Evolutionary conservation across 2,797 vertebrate species (phyloP).

Genomic region (Chelon auratus): DNA sequence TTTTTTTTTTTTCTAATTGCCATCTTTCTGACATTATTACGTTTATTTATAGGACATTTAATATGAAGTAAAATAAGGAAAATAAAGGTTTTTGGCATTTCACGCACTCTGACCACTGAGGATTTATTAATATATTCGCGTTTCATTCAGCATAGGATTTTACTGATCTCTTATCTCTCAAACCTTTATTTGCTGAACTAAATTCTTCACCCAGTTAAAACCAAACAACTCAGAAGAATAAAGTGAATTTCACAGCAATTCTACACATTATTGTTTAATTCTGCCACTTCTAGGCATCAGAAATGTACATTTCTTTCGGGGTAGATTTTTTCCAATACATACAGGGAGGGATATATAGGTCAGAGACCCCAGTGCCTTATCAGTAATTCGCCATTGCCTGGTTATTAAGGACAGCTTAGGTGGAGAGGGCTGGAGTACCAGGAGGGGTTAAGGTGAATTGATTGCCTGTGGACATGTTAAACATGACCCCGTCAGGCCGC

Average conservation of each 20-base stretch:
- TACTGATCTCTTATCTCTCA: constrained; percentile 36
- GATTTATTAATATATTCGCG: constrained; percentile 17
- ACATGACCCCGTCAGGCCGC: constrained; percentile 88
- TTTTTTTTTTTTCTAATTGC: neutral
- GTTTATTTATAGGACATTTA: constrained; percentile 3
- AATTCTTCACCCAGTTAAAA: constrained; percentile 23
- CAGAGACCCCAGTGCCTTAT: constrained; percentile 87
- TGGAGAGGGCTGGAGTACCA: constrained; percentile 86
- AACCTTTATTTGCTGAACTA: constrained; percentile 7
- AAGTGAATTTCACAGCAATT: constrained; percentile 67
- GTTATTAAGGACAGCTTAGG: constrained; percentile 91
- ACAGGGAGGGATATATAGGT: constrained; percentile 87
- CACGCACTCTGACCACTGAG: neutral
- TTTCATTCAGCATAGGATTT: constrained; percentile 20
- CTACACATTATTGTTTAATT: constrained; percentile 81
- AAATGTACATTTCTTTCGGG: constrained; percentile 84
- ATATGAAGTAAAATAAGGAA: constrained; percentile 5
- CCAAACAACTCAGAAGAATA: constrained; percentile 56
- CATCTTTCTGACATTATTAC: neutral
- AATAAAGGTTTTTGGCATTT: constrained; percentile 4
- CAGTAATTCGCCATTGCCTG: constrained; percentile 89
- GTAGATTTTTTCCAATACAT: constrained; percentile 81
- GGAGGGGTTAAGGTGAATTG: constrained; percentile 90
- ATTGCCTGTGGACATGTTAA: constrained; percentile 92
- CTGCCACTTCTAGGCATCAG: constrained; percentile 81